A percentile compares a stretch with the other conserved stretches of the same genome.
Evolutionary conservation across 92 coral and sea anemone species (phyloP).

Genomic region (Siderastrea radians): DNA sequence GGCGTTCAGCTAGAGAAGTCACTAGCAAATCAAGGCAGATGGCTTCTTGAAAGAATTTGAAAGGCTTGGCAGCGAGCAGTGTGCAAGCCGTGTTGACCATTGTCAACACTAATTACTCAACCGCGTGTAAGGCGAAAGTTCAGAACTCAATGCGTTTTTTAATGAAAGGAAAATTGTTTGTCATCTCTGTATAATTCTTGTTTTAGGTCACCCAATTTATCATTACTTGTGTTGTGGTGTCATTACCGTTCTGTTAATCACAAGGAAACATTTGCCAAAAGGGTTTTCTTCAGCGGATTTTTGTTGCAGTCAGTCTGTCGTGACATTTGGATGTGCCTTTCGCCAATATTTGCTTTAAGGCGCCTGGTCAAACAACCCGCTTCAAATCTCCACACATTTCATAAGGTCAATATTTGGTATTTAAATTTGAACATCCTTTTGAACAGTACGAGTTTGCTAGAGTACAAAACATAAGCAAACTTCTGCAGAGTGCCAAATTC

Average conservation of each 20-base stretch:
- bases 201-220: conserved; percentile 34
- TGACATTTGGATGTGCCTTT: conserved; percentile 17
- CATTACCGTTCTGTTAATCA: not conserved
- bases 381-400: conserved; percentile 51
- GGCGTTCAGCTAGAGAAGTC: conserved; percentile 17
- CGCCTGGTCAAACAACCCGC: conserved; percentile 48
- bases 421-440: conserved; percentile 56
- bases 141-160: conserved; percentile 3
- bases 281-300: not conserved
- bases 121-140: conserved; percentile 38
- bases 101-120: conserved; percentile 44
- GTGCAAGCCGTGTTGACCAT: conserved; percentile 29
- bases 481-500: not conserved
- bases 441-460: conserved; percentile 18
- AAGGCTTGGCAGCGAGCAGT: conserved; percentile 22
- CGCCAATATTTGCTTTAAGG: conserved; percentile 48
- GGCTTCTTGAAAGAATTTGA: conserved; percentile 48
- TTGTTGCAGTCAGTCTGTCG: not conserved
- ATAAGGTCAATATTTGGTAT: conserved; percentile 60
- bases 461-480: not conserved
- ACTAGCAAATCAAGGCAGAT: conserved; percentile 50
- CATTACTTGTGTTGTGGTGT: conserved; percentile 17
- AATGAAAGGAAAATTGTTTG: conserved; percentile 47
- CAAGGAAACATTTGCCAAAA: not conserved
- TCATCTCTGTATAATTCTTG: conserved; percentile 34